Base-by-base conservation (phyloP, 2,113 vertebrate species). In the Oncorhynchus mykiss region DNA sequence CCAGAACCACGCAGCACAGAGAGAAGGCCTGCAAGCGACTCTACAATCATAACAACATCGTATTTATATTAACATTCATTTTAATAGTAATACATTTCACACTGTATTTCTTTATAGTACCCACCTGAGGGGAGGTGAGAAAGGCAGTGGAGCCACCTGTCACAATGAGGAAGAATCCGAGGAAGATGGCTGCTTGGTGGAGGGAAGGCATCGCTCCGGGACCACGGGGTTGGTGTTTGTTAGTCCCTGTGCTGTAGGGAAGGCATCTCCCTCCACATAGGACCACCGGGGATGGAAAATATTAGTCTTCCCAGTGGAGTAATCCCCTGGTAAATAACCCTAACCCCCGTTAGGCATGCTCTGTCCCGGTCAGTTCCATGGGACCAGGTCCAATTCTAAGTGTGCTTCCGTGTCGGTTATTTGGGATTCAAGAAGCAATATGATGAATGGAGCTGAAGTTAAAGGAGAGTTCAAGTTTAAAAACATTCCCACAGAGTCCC, bases 141-240 rank as follows among this genome's bases (percentile, higher is more conserved):
- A 94, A 94, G 77, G 93, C 93, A 67, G 93, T 93, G 73, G 93
- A 89, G 76, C 93, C 92, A 60, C 93, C 93, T 4, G 93, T 93
- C 74, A 92, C 91, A 48, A 94, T 94, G 77, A 93, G 91, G 85
- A 93, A 93, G 79, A 91, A 89, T 77, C 93, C 93, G 13, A 93
- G 75, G 72, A 94, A 91, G 79, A 94, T 93, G 77, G 93, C 90
- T 80, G 90, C 92, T 60, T 94, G 92, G 77, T 94, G 92, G 74
- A 94, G 82, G 62, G 92, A 93, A 84, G 92, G 93, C 93, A 94
- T 94, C 79, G 72, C 92, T 70, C 22, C 5, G 5, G 29, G 22
- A 73, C 78, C 73, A 72, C 5, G 39, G 45, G 29, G 66, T 59
- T 75, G 45, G 81, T 81, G 70, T 70, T 77, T 77, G 64, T 66